Base-by-base conservation (phyloP, 2,113 vertebrate species). In the Sebastes schlegelii region DNA sequence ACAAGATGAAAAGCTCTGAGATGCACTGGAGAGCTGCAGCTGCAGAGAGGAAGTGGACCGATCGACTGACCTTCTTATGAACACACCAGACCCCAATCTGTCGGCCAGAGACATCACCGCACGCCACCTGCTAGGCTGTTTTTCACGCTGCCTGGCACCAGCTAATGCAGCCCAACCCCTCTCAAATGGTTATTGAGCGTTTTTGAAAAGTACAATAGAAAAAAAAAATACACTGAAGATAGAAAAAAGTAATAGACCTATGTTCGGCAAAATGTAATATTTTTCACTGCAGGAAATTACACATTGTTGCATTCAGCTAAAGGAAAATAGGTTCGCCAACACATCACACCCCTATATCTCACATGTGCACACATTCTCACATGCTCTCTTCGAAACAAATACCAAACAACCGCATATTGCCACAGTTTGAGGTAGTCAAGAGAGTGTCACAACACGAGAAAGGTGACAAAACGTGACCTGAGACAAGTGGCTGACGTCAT, bases 51-150 rank as follows among this genome's bases (percentile, higher is more conserved):
- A 62, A 74, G 69, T 17, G 43, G 74, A 80, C 43, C 4, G 58
- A 78, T 62, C 2, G 3, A 67, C 62, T 80, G 82, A 80, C 71
- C 79, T 85, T 69, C 40, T 1, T 43, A 34, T 48, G 52, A 83
- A 78, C 46, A 78, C 69, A 84, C 7, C 57, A 76, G 69, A 81
- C n/a, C 63, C 42, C 67, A 74, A 86, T 83, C 77, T 87, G 76
- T 77, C 51, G 40, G 55, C 52, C 62, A 64, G 21, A 70, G 43
- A 77, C 68, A 76, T 71, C 12, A 10, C 45, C 2, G 16, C 82
- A 70, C 7, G 8, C 43, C 71, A 72, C 80, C 87, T 78, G 63
- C 63, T 19, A 23, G 14, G 26, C 71, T 69, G 43, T 64, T 74
- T 54, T 58, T 75, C 70, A 79, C 70, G 67, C 58, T n/a, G 34